Conservation (phyloP, 2,888 invertebrate species). For the Spialia ferax region DNA sequence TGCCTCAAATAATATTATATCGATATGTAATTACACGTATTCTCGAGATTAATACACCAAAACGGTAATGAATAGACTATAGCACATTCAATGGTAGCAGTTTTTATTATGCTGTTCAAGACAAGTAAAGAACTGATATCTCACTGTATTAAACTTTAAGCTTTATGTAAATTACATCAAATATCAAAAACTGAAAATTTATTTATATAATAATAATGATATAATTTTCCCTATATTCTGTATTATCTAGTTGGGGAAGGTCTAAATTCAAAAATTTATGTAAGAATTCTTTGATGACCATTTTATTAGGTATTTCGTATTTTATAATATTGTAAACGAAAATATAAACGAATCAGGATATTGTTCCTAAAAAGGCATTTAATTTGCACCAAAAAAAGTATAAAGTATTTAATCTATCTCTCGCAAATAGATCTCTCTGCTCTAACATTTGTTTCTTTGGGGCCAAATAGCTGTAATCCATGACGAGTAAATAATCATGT, state of each 20-base stretch:
- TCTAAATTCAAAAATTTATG: conserved; percentile 3
- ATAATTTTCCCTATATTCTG: not conserved
- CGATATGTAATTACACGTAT: conserved; percentile 50
- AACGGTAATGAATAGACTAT: conserved; percentile 60
- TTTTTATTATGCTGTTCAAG: conserved; percentile 23
- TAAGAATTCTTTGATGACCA: not conserved
- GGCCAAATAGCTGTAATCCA: conserved; percentile 84
- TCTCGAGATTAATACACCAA: conserved; percentile 80
- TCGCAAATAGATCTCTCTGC: conserved; percentile 64
- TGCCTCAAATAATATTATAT: conserved; percentile 54
- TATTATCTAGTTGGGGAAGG: not conserved
- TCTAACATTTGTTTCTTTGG: conserved; percentile 77
- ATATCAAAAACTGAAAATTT: conserved; percentile 16
- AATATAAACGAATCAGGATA: conserved; percentile 17
- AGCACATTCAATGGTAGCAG: conserved; percentile 24
- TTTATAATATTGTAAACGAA: conserved; percentile 4
- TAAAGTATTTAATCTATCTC: conserved; percentile 5
- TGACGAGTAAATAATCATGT: conserved; percentile 71
- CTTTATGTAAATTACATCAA: conserved; percentile 21
- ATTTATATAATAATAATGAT: conserved; percentile 11
- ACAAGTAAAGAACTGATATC: conserved; percentile 23
- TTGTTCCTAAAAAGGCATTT: conserved; percentile 64
- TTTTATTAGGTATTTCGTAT: not conserved
- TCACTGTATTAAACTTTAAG: conserved; percentile 27
- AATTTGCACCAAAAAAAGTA: conserved; percentile 48